Conservation (phyloP, 1,140 invertebrate species). For the Drosophila lacertosa region DNA sequence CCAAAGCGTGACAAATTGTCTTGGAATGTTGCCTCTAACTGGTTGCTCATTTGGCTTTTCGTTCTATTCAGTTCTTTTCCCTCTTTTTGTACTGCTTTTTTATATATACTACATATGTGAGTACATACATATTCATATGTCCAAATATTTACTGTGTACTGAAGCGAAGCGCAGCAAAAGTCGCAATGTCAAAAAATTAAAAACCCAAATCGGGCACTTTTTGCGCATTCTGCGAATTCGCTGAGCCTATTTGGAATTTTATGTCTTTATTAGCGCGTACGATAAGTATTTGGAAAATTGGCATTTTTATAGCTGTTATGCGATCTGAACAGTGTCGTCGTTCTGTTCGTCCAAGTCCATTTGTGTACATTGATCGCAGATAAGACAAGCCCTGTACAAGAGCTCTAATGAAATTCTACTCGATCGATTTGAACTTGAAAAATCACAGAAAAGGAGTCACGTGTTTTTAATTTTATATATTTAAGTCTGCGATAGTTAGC, state of each 20-base stretch:
- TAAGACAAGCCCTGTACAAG: conserved; percentile 52
- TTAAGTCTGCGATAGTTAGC: not conserved
- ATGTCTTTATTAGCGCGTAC: conserved; percentile 67
- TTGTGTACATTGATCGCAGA: conserved; percentile 41
- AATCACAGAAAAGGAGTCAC: conserved; percentile 2
- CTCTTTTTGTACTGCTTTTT: conserved; percentile 2
- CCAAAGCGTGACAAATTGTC: conserved; percentile 69
- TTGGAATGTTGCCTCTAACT: conserved; percentile 61
- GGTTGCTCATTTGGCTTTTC: conserved; percentile 9
- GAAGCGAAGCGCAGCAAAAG: conserved; percentile 47
- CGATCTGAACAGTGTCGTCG: conserved; percentile 18
- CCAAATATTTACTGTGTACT: conserved; percentile 62
- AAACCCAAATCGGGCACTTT: conserved; percentile 6
- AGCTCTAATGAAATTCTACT: conserved; percentile 31
- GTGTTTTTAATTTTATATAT: not conserved
- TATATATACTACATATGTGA: too few relatives aligned
- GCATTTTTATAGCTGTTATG: not conserved
- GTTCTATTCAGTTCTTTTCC: conserved; percentile 4
- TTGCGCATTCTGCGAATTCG: conserved; percentile 64
- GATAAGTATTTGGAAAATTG: conserved; percentile 60
- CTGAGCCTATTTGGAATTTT: conserved; percentile 49
- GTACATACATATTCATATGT: not conserved
- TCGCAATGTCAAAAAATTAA: conserved; percentile 6
- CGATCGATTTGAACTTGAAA: conserved; percentile 34
- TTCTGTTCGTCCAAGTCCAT: conserved; percentile 7